Evolutionary conservation across 2,797 vertebrate genomes (phyloP), one percentile per base, ranked within the genome.

Genomic region (Tokudaia tokunoshimensis): DNA sequence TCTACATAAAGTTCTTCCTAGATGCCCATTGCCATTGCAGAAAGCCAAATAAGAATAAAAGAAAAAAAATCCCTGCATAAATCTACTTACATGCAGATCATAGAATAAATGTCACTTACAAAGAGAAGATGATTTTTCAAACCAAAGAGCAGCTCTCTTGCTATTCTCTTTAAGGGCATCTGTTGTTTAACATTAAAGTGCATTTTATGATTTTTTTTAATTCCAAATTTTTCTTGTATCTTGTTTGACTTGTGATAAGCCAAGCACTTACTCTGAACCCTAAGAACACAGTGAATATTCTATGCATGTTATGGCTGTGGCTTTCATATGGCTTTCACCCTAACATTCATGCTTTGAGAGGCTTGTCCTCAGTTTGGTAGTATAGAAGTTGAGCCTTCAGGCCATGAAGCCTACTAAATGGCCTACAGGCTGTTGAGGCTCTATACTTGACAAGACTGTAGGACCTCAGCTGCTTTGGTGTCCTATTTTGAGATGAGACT

Each of bases 41-140:
- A 92, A 92, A 76, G 22, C 34, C 61, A 70, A 90, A 91, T 76
- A 75, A 81, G 83, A 95, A 92, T 63, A 61, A 92, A 96, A 81
- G 44, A 37, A 72, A 72, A 50, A 47, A 74, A 88, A 74, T 55
- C 85, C 37, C 47, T 29, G 24, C 67, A 80, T 75, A 94, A 92
- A 34, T 15, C 63, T 47, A 57, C 44, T 83, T 78, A 65, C 74
- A 81, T 65, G 83, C 55, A 87, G 70, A 90, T 96, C 41, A 87
- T 87, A 52, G 41, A 65, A 86, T 93, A 78, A 95, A 95, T 92
- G 52, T 65, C 85, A 81, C 26, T 90, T 91, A 59, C 57, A 89
- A 70, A 75, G 79, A 93, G 72, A 84, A 41, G 15, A 50, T 83
- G 20, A 80, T n/a, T 89, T 93, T 67, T 59, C 55, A 92, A 84